These are phyloP conservation scores for Diaperis boleti DNA, from an alignment of 2,888 invertebrate genomes.

Conservation along the genomic window DNA sequence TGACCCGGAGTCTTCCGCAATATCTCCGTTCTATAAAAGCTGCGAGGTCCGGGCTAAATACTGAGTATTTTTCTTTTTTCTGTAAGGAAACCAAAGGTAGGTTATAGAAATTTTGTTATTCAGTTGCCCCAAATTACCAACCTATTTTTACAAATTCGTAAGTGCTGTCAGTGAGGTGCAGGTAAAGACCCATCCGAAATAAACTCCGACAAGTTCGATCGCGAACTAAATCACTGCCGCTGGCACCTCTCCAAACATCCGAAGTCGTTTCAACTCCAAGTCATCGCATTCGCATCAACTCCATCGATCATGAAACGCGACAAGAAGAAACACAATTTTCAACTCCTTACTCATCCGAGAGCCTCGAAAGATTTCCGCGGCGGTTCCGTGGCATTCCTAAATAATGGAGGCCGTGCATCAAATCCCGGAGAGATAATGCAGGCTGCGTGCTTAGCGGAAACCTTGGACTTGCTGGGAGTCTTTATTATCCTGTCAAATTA, in stretches of 20 bases:
- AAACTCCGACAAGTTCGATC: slow-evolving; percentile 9
- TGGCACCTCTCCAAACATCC: slow-evolving; percentile 24
- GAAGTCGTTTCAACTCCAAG: slow-evolving; percentile 23
- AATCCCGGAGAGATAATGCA: slow-evolving; percentile 59
- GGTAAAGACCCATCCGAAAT: slow-evolving; percentile 20
- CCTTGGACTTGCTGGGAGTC: slow-evolving; percentile 61
- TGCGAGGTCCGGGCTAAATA: too few species aligned
- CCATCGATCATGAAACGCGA: slow-evolving; percentile 38
- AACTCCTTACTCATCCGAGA: not conserved
- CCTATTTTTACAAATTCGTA: too few species aligned
- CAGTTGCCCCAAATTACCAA: too few species aligned
- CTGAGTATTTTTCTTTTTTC: too few species aligned
- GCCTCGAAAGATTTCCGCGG: slow-evolving; percentile 15
- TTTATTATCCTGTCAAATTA: slow-evolving; percentile 64
- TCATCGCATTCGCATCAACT: slow-evolving; percentile 36
- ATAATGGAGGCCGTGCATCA: slow-evolving; percentile 60
- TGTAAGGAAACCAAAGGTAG: too few species aligned
- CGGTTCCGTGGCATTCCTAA: slow-evolving; percentile 58
- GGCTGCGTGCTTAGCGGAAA: slow-evolving; percentile 60
- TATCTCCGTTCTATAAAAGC: too few species aligned
- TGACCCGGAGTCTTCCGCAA: too few species aligned
- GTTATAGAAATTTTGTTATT: too few species aligned
- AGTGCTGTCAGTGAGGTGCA: slow-evolving; percentile 12
- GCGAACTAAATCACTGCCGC: slow-evolving; percentile 21
- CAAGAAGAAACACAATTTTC: slow-evolving; percentile 10